Evolutionary conservation across 2,113 vertebrate genomes (phyloP).

Genomic region (Arenaria interpres): DNA sequence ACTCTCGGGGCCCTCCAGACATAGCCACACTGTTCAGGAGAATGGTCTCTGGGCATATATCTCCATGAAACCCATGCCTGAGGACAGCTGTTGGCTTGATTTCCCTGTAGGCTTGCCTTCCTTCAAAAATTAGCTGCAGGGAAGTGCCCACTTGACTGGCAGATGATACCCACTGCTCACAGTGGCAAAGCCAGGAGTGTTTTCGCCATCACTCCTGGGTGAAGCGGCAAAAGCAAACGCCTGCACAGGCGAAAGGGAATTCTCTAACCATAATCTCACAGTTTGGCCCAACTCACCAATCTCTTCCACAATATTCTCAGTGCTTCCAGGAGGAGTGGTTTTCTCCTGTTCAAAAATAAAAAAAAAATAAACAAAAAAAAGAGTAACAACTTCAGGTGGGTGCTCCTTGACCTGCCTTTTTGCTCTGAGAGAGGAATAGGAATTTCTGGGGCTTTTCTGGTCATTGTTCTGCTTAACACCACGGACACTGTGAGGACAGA

Average conservation of each 20-base stretch:
- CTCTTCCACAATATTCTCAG: constrained; percentile 57
- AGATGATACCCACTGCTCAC: not conserved
- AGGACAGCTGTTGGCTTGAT: not conserved
- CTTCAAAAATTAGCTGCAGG: not conserved
- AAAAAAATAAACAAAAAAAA: not conserved
- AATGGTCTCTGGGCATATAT: not conserved
- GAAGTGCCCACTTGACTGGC: not conserved
- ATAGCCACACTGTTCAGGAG: not conserved
- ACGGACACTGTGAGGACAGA: not conserved
- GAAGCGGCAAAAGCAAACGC: not conserved
- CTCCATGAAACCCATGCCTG: not conserved
- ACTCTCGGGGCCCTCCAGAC: not conserved
- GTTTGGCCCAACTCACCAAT: constrained; percentile 50
- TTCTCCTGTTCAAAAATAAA: constrained; percentile 54
- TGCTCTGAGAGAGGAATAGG: not conserved
- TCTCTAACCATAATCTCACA: not conserved
- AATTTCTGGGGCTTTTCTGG: not conserved
- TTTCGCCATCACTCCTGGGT: not conserved
- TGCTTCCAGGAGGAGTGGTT: constrained; percentile 5
- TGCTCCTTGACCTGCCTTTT: not conserved
- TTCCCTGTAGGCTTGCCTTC: not conserved
- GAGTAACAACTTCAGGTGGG: not conserved
- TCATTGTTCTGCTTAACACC: not conserved
- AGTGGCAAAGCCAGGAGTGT: not conserved
- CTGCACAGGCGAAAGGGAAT: not conserved